A percentile compares a stretch with the other conserved stretches of the same genome.
phyloP scores from a whole-genome alignment of 2,797 vertebrate species.

The Emys orbicularis region DNA sequence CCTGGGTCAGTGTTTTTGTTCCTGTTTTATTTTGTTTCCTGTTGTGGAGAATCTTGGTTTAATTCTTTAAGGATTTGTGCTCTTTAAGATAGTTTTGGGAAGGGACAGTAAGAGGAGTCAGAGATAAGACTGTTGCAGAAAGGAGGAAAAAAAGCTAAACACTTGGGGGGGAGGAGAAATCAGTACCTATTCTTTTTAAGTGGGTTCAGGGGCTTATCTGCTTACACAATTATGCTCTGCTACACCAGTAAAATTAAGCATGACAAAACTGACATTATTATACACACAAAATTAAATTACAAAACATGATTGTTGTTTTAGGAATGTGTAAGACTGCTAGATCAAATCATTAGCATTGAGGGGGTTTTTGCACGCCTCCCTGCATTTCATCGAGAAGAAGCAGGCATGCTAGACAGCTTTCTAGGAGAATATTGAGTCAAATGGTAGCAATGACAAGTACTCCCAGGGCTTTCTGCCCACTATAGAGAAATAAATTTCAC shows the following conservation, averaged over 20 bases:
- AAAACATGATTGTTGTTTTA: neutral
- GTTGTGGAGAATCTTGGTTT: neutral
- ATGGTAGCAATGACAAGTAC: accelerated
- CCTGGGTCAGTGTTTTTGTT: no score
- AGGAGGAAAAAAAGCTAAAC: neutral
- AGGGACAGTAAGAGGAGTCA: neutral
- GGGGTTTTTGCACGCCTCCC: neutral
- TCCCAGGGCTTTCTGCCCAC: accelerated
- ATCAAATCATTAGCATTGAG: neutral
- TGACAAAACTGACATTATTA: constrained; percentile 5
- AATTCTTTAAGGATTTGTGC: neutral
- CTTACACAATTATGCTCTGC: constrained; percentile 26
- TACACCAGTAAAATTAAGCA: constrained; percentile 20
- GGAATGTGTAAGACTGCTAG: neutral
- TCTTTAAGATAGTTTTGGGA: neutral
- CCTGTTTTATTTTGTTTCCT: no score
- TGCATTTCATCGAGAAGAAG: neutral
- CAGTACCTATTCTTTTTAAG: neutral
- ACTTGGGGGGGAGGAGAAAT: neutral
- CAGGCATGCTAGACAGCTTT: neutral
- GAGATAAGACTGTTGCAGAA: neutral
- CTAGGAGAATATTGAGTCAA: accelerated
- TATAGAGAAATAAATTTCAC: neutral
- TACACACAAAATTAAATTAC: neutral
- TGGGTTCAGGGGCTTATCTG: neutral